Percentiles rank a stretch among this genome's conserved stretches.
These are phyloP conservation scores for Oceanites oceanicus DNA, from an alignment of 2,113 vertebrate genomes.

Conservation along the genomic window DNA sequence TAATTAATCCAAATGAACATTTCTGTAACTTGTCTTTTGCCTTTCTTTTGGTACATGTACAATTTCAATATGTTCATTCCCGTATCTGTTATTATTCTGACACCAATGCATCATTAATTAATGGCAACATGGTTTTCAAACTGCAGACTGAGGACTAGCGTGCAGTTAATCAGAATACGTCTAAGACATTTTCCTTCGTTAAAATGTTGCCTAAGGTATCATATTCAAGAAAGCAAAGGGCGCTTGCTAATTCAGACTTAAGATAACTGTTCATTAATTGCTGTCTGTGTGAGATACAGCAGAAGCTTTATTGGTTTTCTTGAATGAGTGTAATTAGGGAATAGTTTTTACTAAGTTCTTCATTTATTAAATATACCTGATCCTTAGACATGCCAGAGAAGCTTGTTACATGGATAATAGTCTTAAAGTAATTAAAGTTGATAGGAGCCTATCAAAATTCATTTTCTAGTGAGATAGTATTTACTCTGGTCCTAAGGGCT, in stretches of 20 bases:
- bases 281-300: not conserved
- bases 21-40: not conserved
- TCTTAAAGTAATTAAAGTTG: conserved; percentile 35
- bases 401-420: not conserved
- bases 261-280: conserved; percentile 38
- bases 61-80: not conserved
- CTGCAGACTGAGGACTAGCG: not conserved
- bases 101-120: not conserved
- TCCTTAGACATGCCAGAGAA: not conserved
- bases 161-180: not conserved
- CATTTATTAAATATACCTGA: not conserved
- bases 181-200: not conserved
- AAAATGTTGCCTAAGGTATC: not conserved
- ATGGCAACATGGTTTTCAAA: not conserved
- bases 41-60: not conserved
- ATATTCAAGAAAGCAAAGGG: not conserved
- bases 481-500: conserved; percentile 15
- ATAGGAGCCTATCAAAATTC: not conserved
- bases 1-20: not conserved
- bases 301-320: conserved; percentile 9
- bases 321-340: conserved; percentile 19
- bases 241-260: not conserved
- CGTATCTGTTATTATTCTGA: not conserved
- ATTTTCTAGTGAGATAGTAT: not conserved
- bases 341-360: conserved; percentile 4